Base-by-base conservation (phyloP, 2,888 invertebrate species). In the Brachyptera putata region DNA sequence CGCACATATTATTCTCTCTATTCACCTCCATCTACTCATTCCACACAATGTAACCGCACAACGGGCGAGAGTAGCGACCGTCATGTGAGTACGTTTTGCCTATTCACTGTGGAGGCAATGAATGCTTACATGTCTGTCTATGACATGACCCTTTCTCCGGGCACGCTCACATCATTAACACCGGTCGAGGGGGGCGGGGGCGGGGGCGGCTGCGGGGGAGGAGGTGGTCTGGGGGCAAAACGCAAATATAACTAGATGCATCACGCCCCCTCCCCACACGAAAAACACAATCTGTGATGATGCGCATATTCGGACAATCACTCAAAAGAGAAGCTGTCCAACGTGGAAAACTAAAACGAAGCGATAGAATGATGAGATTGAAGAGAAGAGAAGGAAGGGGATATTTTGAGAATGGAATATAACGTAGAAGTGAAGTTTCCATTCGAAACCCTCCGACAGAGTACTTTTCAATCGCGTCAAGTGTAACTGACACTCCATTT, bases 401-500 rank as follows among this genome's bases (percentile, higher is more conserved):
- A 30, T 30, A 11, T 5, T 30, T 5, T 30, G 30, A 30, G 30
- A 30, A 11, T 37, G 14, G n/a, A n/a, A n/a, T n/a, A n/a, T n/a
- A n/a, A n/a, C n/a, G n/a, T n/a, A 30, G 53, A 53, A 36, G 53
- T 53, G 53, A 53, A 16, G 53, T 53, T 53, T 53, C 53, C 53
- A 53, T 30, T 7, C n/a, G n/a, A 11, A 30, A 7, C 30, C 30
- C 53, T 53, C 53, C 53, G 26, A 26, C 49, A n/a, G n/a, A n/a
- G n/a, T 49, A 61, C 61, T 61, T 61, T 59, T 56, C 61, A 58
- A 58, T 59, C 26, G 53, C 57, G 59, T 59, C 63, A 63, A 63
- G 61, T 63, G 63, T 61, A 61, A 59, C 63, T 63, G 63, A 63
- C 63, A 63, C 63, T 59, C 63, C 63, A 63, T 63, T 63, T 63